phyloP scores from a whole-genome alignment of 1,140 invertebrate genomes.

The Drosophila subpulchrella region DNA sequence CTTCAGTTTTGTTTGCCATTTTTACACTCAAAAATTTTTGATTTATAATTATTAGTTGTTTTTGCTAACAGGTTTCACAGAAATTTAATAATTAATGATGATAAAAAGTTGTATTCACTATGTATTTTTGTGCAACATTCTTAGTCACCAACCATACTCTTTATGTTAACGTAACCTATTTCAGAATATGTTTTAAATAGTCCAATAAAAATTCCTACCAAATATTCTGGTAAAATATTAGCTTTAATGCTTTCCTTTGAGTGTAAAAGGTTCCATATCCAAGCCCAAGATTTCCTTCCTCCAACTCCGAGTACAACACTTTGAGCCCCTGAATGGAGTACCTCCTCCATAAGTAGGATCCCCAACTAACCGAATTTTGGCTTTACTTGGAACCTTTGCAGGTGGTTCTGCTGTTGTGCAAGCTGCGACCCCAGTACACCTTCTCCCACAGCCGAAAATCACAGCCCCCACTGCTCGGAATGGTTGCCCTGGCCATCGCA shows the following conservation, averaged over 20 bases:
- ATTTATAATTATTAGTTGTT: too few species aligned
- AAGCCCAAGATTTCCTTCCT: not conserved
- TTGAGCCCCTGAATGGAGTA: not conserved
- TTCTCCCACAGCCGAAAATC: constrained; percentile 95
- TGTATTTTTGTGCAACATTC: too few species aligned
- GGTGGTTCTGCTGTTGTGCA: constrained; percentile 96
- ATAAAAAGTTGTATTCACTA: too few species aligned
- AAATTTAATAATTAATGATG: not conserved
- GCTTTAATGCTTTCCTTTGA: not conserved
- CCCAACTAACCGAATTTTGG: constrained; percentile 12
- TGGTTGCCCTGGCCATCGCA: constrained; percentile 97
- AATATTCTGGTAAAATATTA: too few species aligned
- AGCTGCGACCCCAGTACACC: constrained; percentile 95
- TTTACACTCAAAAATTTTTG: not conserved
- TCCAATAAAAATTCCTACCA: too few species aligned
- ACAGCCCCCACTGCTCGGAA: constrained; percentile 93
- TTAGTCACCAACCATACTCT: too few species aligned
- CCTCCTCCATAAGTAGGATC: not conserved
- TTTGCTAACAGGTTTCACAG: not conserved
- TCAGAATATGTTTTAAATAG: too few species aligned
- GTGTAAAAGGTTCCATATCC: not conserved
- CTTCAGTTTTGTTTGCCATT: constrained; percentile 1
- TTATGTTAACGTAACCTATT: too few species aligned
- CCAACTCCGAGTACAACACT: not conserved
- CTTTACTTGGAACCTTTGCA: constrained; percentile 84